Conservation (phyloP, 2,888 invertebrate genomes). For the Dione juno region DNA sequence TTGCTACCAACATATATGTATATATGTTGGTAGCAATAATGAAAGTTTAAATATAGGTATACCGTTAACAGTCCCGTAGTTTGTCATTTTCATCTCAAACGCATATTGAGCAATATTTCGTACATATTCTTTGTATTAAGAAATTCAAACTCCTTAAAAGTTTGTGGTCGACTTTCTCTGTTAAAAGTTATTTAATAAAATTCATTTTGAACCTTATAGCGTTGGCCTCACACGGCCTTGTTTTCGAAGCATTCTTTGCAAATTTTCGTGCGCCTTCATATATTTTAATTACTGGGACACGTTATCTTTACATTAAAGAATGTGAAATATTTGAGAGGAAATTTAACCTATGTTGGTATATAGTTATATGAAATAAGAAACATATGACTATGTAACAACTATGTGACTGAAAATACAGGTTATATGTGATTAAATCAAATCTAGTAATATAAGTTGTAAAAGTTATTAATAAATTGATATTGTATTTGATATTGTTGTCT, state of each 20-base stretch:
- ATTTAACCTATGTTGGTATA: background rate
- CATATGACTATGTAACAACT: too few relatives aligned
- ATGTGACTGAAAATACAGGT: too few relatives aligned
- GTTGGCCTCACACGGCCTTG: slow-evolving; percentile 30
- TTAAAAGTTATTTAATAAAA: slow-evolving; percentile 29
- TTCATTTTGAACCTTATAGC: slow-evolving; percentile 26
- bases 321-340: slow-evolving; percentile 3
- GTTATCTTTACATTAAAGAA: slow-evolving; percentile 22
- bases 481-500: too few relatives aligned
- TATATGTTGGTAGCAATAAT: too few relatives aligned
- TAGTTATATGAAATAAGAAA: background rate
- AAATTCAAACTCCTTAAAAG: slow-evolving; percentile 14
- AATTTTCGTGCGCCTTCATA: slow-evolving; percentile 31
- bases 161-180: slow-evolving; percentile 12
- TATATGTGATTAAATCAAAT: too few relatives aligned
- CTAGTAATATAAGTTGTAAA: too few relatives aligned
- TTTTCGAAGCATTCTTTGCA: slow-evolving; percentile 36
- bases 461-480: too few relatives aligned
- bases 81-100: too few relatives aligned
- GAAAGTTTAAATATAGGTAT: too few relatives aligned
- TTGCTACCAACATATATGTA: too few relatives aligned
- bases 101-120: background rate
- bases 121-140: slow-evolving; percentile 6
- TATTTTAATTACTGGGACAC: slow-evolving; percentile 40
- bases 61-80: too few relatives aligned